These are phyloP conservation scores for Laticauda laticaudata DNA, from an alignment of 2,113 vertebrate genomes.

Conservation along the genomic window DNA sequence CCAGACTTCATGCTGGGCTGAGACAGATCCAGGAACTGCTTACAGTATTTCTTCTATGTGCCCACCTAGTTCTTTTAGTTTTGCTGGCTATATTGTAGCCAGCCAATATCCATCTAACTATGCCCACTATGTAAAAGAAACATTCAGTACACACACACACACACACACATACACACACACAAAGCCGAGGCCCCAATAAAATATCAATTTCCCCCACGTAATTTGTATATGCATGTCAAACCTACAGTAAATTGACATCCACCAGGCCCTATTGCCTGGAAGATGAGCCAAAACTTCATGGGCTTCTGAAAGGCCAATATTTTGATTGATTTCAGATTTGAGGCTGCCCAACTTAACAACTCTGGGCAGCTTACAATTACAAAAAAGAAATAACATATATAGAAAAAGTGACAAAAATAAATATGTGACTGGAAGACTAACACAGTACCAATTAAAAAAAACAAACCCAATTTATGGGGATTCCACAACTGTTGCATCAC, in stretches of 20 bases:
- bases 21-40: neutral
- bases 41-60: neutral
- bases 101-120: neutral
- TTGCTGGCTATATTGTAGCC: neutral
- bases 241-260: neutral
- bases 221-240: neutral
- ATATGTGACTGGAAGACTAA: neutral
- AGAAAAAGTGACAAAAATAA: neutral
- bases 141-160: neutral
- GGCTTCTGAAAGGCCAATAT: neutral
- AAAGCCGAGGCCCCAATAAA: neutral
- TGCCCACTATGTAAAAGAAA: neutral
- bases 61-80: neutral
- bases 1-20: neutral
- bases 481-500: no score
- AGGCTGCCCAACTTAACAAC: neutral
- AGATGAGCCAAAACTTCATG: neutral
- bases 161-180: neutral
- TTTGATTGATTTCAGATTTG: neutral
- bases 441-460: neutral
- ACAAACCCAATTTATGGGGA: no score
- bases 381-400: neutral
- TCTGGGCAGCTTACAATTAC: neutral
- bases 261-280: neutral
- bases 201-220: neutral